Conservation (phyloP, 2,888 invertebrate species). For the Dynastes grantii region DNA sequence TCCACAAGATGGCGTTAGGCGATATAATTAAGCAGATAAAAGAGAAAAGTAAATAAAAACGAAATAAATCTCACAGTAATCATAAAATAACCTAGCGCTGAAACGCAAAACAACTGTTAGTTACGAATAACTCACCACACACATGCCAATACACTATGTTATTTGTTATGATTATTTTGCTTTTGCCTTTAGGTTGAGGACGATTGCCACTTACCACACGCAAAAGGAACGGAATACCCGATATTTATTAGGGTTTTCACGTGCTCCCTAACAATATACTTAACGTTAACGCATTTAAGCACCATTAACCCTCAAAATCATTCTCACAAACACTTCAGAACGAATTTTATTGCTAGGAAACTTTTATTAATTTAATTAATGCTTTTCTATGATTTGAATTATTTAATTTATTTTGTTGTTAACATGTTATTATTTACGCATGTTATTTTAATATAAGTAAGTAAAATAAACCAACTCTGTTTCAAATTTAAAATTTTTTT, state of each 20-base stretch:
- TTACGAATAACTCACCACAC: constrained; percentile 16
- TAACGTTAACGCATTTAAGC: constrained; percentile 15
- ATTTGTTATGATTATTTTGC: constrained; percentile 56
- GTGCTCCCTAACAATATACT: neutral
- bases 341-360: neutral
- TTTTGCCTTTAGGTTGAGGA: constrained; percentile 66
- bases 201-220: constrained; percentile 53
- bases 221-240: constrained; percentile 23
- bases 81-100: constrained; percentile 63
- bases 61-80: constrained; percentile 18
- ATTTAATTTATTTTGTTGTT: constrained; percentile 1
- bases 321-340: constrained; percentile 23
- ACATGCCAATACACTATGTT: constrained; percentile 3
- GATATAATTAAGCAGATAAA: constrained; percentile 53
- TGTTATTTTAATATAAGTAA: constrained; percentile 1
- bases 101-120: constrained; percentile 44
- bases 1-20: constrained; percentile 65
- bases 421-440: neutral
- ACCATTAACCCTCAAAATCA: constrained; percentile 21
- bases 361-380: neutral
- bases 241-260: constrained; percentile 20
- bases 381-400: neutral
- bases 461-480: neutral
- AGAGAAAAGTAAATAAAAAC: constrained; percentile 12
- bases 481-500: neutral